Conservation (phyloP, 2,888 invertebrate species). For the Eudemis profundana region DNA sequence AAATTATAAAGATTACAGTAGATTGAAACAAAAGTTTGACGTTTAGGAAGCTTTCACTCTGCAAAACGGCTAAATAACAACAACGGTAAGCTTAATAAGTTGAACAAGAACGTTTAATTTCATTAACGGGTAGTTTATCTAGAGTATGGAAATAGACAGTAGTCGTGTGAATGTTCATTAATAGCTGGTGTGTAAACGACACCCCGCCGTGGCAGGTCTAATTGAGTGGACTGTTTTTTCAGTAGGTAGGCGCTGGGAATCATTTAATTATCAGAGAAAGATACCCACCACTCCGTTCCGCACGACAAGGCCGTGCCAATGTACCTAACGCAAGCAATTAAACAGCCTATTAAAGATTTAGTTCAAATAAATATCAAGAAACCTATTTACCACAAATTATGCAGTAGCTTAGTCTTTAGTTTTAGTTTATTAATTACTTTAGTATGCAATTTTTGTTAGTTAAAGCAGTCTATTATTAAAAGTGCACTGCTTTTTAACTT, state of each 20-base stretch:
- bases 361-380: not conserved
- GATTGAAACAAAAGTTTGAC: too few species aligned
- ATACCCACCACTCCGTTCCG: constrained; percentile 34
- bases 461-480: too few species aligned
- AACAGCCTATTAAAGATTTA: not conserved
- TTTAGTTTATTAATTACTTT: not conserved
- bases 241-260: constrained; percentile 29
- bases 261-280: constrained; percentile 47
- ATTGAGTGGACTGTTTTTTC: constrained; percentile 46
- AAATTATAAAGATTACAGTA: too few species aligned
- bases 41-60: too few species aligned
- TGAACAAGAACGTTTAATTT: not conserved
- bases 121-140: not conserved
- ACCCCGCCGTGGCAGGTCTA: not conserved
- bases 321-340: not conserved
- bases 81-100: not conserved
- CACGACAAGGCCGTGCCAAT: constrained; percentile 15
- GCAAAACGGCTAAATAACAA: not conserved
- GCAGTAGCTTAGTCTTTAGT: not conserved
- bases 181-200: not conserved
- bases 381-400: too few species aligned
- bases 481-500: too few species aligned
- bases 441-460: too few species aligned
- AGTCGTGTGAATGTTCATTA: constrained; percentile 17
- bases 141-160: not conserved